Evolutionary conservation across 1,140 invertebrate genomes (phyloP), one percentile per base, ranked within the genome.

Genomic region (Oscheius sp.): DNA sequence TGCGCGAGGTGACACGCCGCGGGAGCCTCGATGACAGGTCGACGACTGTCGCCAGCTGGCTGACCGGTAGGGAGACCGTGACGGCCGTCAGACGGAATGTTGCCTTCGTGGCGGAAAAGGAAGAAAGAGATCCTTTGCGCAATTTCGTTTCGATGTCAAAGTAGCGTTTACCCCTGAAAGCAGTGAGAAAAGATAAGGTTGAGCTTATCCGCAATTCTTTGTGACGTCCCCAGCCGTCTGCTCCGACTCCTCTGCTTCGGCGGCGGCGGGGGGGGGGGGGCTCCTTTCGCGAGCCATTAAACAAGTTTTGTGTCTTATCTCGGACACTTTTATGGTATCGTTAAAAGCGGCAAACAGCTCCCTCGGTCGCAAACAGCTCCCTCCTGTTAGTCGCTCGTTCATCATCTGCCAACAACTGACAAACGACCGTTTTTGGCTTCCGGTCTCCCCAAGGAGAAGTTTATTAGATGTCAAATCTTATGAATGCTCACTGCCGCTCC

Each of bases 251-350:
- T 42, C 49, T 4, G 7, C 49, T n/a, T n/a, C n/a, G n/a, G n/a
- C n/a, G n/a, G n/a, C n/a, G n/a, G n/a, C n/a, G n/a, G n/a, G n/a
- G n/a, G n/a, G n/a, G n/a, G n/a, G 49, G 49, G 15, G 49, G 49
- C 49, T 55, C 49, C 49, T 55, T 55, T 55, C 49, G 23, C 49
- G 49, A 55, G 49, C 23, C 49, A 55, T 55, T 55, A 55, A 55
- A 55, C 49, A 55, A 55, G 49, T 55, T 55, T 55, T 55, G 49
- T 55, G 49, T 23, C 49, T 55, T 55, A 55, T 55, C 49, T 55
- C 49, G 7, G 15, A 4, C 49, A 23, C n/a, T 55, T 55, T 55
- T 55, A 55, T 23, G 49, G 49, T 55, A 55, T 55, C 49, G 23
- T 55, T 55, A 55, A 55, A 55, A 26, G 38, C 38, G 38, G 38